A percentile compares a stretch with the other conserved stretches of the same genome.
Evolutionary conservation across 2,797 vertebrate genomes (phyloP).

Genomic region (Avahi laniger): DNA sequence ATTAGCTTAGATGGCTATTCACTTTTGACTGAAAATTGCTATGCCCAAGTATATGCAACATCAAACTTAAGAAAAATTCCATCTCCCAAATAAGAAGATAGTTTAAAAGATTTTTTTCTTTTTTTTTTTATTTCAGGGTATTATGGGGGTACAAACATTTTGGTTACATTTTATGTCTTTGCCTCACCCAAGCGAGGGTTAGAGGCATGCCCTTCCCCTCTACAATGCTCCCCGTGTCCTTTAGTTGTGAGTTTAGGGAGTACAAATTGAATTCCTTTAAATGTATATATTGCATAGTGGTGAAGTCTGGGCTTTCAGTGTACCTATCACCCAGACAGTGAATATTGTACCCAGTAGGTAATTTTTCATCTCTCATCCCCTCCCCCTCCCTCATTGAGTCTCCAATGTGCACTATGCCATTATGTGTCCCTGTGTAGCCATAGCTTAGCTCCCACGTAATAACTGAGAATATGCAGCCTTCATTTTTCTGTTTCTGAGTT

Average conservation of each 20-base stretch:
- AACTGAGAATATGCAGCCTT: not conserved
- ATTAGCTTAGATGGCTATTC: conserved; percentile 35
- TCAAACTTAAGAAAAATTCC: conserved; percentile 1
- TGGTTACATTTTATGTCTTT: too few species aligned
- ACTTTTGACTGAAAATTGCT: conserved; percentile 24
- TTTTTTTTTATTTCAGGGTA: too few species aligned
- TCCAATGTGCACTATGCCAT: not conserved
- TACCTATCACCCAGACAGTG: not conserved
- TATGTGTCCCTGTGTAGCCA: not conserved
- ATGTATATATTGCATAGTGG: not conserved
- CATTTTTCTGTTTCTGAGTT: not conserved
- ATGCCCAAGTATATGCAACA: conserved; percentile 8
- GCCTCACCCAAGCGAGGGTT: too few species aligned
- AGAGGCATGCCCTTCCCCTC: too few species aligned
- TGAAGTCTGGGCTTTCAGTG: not conserved
- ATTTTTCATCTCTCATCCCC: not conserved
- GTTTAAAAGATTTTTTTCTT: not conserved
- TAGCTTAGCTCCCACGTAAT: not conserved
- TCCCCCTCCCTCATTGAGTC: too few species aligned
- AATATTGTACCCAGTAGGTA: not conserved
- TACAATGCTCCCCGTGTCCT: too few species aligned
- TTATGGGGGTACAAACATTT: too few species aligned
- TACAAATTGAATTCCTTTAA: not conserved
- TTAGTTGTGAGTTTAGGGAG: not conserved
- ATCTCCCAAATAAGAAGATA: not conserved